A percentile compares a stretch with the other conserved stretches of the same genome.
phyloP scores from a whole-genome alignment of 2,797 vertebrate species.

The Carcharodon carcharias region DNA sequence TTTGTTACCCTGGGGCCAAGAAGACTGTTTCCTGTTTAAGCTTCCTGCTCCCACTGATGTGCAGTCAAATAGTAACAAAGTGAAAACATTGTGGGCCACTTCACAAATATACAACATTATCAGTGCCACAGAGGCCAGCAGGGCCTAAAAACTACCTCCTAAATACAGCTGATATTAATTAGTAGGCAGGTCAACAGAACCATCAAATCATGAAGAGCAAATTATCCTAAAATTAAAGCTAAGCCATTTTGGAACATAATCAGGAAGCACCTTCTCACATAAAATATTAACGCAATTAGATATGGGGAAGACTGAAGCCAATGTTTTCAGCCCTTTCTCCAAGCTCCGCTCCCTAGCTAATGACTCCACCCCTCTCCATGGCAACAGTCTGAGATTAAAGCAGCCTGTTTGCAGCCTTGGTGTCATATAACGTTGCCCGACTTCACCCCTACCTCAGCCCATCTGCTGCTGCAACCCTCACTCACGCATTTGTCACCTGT shows the following conservation, averaged over 20 bases:
- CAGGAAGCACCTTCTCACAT: not conserved
- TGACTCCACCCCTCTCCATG: too few relatives aligned
- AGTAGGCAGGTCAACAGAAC: not conserved
- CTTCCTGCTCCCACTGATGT: not conserved
- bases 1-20: not conserved
- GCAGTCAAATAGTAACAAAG: not conserved
- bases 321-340: too few relatives aligned
- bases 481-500: not conserved
- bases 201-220: not conserved
- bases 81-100: not conserved
- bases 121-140: not conserved
- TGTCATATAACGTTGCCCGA: not conserved
- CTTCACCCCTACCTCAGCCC: too few relatives aligned
- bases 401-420: too few relatives aligned
- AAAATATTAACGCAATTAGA: too few relatives aligned
- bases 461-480: too few relatives aligned
- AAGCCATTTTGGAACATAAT: not conserved
- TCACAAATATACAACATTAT: not conserved
- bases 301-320: too few relatives aligned
- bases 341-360: too few relatives aligned
- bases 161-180: not conserved
- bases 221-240: not conserved
- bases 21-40: slow-evolving; percentile 10
- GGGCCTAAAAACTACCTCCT: not conserved
- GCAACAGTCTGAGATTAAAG: too few relatives aligned